phyloP scores from a whole-genome alignment of 2,113 vertebrate species.

The Echinops telfairi region DNA sequence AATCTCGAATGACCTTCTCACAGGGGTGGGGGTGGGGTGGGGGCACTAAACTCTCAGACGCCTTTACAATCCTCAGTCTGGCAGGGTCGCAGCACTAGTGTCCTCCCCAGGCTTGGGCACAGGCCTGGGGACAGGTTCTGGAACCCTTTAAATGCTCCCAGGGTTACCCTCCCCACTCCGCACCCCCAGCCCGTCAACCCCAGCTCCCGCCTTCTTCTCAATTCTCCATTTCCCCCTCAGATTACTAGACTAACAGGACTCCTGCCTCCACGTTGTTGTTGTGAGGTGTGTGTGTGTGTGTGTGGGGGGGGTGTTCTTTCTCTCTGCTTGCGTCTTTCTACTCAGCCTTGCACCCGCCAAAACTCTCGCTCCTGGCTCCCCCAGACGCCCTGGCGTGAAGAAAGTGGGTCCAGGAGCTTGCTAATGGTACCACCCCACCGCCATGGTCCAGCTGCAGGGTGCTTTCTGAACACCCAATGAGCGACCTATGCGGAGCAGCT shows the following conservation, averaged over 20 bases:
- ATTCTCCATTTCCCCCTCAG: neutral
- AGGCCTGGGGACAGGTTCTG: neutral
- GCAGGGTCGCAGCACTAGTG: neutral
- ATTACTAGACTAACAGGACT: neutral
- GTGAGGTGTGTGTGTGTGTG: no score
- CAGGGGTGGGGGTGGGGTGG: neutral
- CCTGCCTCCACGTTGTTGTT: neutral
- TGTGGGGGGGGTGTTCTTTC: neutral
- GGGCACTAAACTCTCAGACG: neutral
- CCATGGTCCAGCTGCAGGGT: neutral
- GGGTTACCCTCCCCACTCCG: neutral
- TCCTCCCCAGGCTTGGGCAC: neutral
- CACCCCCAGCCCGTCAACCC: neutral
- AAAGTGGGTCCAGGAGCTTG: neutral
- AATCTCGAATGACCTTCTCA: conserved; percentile 56
- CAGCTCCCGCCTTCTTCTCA: no score
- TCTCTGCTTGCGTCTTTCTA: neutral
- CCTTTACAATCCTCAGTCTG: no score
- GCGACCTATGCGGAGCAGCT: fast-evolving
- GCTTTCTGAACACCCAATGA: neutral
- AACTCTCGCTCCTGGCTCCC: neutral
- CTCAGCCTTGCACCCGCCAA: neutral
- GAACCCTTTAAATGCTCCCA: neutral
- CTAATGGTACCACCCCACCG: neutral
- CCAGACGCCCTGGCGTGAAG: neutral